A percentile compares a stretch with the other conserved stretches of the same genome.
phyloP scores from a whole-genome alignment of 2,888 invertebrate genomes.

The Aphelenchoides bicaudatus region DNA sequence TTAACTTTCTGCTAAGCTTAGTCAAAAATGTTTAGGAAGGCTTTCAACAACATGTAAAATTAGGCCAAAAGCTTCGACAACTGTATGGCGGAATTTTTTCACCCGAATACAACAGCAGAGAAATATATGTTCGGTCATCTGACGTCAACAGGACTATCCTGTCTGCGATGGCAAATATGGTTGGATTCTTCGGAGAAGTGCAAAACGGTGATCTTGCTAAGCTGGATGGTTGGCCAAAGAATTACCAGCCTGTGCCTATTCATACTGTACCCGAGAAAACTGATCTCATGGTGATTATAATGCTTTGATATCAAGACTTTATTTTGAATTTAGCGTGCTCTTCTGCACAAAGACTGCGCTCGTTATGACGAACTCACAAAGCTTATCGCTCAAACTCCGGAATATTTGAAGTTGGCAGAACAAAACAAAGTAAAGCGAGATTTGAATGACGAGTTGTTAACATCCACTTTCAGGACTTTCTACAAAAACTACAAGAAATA shows the following conservation, averaged over 20 bases:
- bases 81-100: not conserved
- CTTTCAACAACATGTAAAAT: not conserved
- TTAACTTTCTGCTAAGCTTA: not conserved
- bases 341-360: constrained; percentile 3
- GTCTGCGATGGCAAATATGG: constrained; percentile 8
- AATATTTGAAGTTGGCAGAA: not conserved
- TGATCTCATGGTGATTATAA: not conserved
- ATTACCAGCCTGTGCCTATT: constrained; percentile 1
- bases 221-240: constrained; percentile 1
- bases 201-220: not conserved
- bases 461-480: too few relatives aligned
- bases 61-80: constrained; percentile 3
- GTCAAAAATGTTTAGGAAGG: constrained; percentile 3
- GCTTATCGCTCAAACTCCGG: not conserved
- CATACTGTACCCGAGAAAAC: constrained; percentile 7
- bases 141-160: constrained; percentile 9
- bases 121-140: constrained; percentile 1
- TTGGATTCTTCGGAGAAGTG: constrained; percentile 12
- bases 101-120: not conserved
- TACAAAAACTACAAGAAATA: too few relatives aligned
- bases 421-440: constrained; percentile 10
- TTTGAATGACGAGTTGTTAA: not conserved
- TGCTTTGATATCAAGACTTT: not conserved
- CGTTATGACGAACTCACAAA: not conserved
- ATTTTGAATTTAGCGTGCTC: not conserved